A percentile compares a stretch with the other conserved stretches of the same genome.
These are phyloP conservation scores for Lacerta viridis DNA, from an alignment of 2,797 vertebrate genomes.

Conservation along the genomic window DNA sequence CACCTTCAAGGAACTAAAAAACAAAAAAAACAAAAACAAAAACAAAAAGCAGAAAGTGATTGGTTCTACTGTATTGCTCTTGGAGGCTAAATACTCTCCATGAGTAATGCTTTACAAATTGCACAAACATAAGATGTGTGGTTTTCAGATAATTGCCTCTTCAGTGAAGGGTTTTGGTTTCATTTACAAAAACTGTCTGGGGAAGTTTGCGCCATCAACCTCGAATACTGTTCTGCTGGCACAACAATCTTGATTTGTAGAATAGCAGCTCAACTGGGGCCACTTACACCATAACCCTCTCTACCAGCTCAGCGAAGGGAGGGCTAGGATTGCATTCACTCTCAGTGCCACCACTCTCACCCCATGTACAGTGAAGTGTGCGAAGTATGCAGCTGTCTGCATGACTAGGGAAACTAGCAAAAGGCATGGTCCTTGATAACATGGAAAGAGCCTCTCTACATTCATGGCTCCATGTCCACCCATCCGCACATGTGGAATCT, in stretches of 20 bases:
- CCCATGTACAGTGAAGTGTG: neutral
- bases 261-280: neutral
- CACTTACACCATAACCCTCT: neutral
- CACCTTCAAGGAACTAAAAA: constrained; percentile 43
- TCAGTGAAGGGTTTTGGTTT: neutral
- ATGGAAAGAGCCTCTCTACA: neutral
- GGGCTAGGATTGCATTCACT: neutral
- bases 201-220: neutral
- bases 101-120: neutral
- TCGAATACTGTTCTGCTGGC: neutral
- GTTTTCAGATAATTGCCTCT: neutral
- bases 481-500: neutral
- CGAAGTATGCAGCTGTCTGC: neutral
- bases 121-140: neutral
- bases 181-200: neutral
- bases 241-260: neutral
- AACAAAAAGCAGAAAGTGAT: constrained; percentile 55
- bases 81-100: neutral
- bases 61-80: constrained; percentile 3
- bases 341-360: neutral
- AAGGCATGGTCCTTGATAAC: neutral
- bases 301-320: neutral
- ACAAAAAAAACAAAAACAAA: constrained; percentile 36
- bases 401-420: neutral
- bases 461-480: neutral